Evolutionary conservation across 2,113 vertebrate species (phyloP).

Genomic region (Thermophis baileyi): DNA sequence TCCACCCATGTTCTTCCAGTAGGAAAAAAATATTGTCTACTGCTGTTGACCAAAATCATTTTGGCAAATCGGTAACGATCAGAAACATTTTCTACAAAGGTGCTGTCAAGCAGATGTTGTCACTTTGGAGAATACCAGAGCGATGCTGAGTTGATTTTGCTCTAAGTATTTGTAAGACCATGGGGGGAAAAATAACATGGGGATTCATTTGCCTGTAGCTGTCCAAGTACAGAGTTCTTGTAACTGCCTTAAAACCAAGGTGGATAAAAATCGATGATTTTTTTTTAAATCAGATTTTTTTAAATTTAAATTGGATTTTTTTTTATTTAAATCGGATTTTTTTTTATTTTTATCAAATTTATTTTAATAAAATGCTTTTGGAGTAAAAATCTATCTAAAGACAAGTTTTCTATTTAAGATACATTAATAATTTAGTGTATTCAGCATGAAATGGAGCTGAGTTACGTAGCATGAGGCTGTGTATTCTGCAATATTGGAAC

Average conservation of each 20-base stretch:
- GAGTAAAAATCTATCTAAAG: no score
- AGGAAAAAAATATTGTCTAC: not conserved
- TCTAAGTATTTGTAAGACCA: not conserved
- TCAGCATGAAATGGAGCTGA: no score
- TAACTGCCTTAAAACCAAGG: not conserved
- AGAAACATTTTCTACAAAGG: not conserved
- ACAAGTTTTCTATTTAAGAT: no score
- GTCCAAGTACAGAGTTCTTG: not conserved
- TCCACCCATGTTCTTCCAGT: not conserved
- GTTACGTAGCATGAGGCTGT: no score
- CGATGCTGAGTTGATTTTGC: not conserved
- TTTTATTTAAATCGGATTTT: no score
- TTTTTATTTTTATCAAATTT: no score
- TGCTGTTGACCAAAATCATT: not conserved
- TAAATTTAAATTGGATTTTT: no score
- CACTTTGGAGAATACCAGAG: not conserved
- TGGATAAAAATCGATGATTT: no score
- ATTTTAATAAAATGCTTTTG: no score
- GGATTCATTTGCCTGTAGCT: not conserved
- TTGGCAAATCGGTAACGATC: not conserved
- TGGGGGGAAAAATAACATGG: not conserved
- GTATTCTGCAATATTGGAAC: no score
- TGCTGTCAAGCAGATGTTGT: not conserved
- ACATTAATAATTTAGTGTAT: no score
- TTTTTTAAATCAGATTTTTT: no score